Evolutionary conservation across 2,888 invertebrate genomes (phyloP).

Genomic region (Deroplatys truncata): DNA sequence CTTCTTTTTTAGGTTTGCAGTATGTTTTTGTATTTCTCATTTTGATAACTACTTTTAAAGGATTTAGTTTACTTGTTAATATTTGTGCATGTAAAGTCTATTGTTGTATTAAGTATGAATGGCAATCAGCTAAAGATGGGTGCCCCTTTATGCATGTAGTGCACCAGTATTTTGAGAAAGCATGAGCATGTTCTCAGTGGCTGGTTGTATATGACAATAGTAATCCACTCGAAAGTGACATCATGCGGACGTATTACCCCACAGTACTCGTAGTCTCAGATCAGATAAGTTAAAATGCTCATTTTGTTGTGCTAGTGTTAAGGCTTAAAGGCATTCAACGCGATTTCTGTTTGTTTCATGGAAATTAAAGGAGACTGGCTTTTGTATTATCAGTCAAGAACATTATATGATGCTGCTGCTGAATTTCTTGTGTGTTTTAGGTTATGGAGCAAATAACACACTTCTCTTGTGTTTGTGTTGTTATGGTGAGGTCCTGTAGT

Average conservation of each 20-base stretch:
- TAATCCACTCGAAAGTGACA: not conserved
- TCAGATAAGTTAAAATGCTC: not conserved
- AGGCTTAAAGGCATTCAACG: not conserved
- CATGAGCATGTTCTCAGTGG: not conserved
- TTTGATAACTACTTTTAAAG: not conserved
- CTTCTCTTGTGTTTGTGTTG: conserved; percentile 16
- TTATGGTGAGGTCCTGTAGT: conserved; percentile 19
- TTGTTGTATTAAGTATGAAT: no score
- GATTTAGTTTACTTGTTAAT: not conserved
- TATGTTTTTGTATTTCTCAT: not conserved
- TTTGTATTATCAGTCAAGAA: conserved; percentile 23
- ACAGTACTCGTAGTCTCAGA: not conserved
- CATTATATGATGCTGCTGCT: conserved; percentile 20
- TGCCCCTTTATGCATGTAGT: not conserved
- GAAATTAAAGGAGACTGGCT: conserved; percentile 32
- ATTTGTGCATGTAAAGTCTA: not conserved
- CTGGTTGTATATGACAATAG: not conserved
- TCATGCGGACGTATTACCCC: not conserved
- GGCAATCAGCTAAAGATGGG: no score
- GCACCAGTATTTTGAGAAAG: not conserved
- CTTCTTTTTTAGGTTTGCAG: not conserved
- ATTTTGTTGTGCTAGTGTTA: not conserved
- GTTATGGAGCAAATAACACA: conserved; percentile 27
- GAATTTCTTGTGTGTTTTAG: conserved; percentile 29
- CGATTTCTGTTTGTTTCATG: not conserved